These are phyloP conservation scores for Pegea sp. DNA, from an alignment of 23 tunicate species.

Conservation along the genomic window DNA sequence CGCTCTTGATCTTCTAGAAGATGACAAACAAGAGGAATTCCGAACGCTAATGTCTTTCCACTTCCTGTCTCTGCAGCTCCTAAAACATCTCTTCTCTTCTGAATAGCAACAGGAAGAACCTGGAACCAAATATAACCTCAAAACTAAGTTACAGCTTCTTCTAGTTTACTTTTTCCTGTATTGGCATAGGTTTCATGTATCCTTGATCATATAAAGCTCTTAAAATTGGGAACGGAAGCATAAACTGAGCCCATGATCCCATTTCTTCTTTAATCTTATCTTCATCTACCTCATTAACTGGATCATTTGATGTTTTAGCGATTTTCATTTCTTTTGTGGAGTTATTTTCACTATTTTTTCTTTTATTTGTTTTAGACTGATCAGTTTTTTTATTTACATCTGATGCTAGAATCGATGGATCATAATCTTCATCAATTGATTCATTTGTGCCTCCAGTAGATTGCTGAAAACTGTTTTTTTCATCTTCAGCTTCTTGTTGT, in stretches of 20 bases:
- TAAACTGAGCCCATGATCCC: slow-evolving; percentile 31
- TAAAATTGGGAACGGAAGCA: slow-evolving; percentile 26
- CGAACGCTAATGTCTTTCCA: slow-evolving; percentile 92
- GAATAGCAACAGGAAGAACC: slow-evolving; percentile 55
- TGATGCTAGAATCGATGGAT: neutral
- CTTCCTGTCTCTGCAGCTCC: slow-evolving; percentile 96
- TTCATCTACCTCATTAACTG: neutral
- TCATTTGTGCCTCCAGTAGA: slow-evolving; percentile 1
- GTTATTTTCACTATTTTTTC: neutral
- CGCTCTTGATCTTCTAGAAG: slow-evolving; percentile 42
- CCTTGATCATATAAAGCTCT: slow-evolving; percentile 33
- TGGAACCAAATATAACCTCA: slow-evolving; percentile 1
- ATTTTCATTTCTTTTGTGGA: neutral
- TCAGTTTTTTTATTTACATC: neutral
- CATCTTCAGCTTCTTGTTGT: neutral
- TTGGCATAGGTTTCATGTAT: slow-evolving; percentile 49
- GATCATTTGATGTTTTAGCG: neutral
- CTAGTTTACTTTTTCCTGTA: slow-evolving; percentile 46
- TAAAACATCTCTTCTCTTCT: slow-evolving; percentile 35
- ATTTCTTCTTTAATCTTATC: slow-evolving; percentile 9
- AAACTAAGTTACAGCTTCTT: neutral
- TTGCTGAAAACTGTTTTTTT: neutral
- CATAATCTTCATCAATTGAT: neutral
- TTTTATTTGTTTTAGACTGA: neutral
- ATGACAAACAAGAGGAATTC: slow-evolving; percentile 68